phyloP scores from a whole-genome alignment of 2,797 vertebrate species.

The Coluber constrictor region DNA sequence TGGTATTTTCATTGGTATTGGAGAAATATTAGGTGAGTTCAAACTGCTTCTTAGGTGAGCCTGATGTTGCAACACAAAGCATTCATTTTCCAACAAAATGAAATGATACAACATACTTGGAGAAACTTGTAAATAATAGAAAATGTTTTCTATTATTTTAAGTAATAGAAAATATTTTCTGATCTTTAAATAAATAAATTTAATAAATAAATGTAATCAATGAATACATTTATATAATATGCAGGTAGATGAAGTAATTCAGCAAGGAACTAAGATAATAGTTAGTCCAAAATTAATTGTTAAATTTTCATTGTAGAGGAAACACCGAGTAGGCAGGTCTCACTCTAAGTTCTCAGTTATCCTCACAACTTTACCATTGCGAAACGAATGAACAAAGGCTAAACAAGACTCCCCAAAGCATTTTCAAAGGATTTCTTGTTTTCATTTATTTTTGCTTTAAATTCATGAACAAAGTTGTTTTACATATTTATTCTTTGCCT shows the following conservation, averaged over 20 bases:
- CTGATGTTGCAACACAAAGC: neutral
- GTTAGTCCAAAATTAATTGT: neutral
- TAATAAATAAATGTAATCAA: neutral
- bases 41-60: neutral
- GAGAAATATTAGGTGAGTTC: constrained; percentile 89
- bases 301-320: neutral
- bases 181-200: neutral
- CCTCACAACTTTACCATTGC: neutral
- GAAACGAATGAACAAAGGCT: neutral
- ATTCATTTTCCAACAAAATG: neutral
- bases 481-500: neutral
- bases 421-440: neutral
- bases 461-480: neutral
- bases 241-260: neutral
- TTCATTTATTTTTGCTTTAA: neutral
- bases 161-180: neutral
- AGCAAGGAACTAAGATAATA: constrained; percentile 10
- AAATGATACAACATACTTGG: neutral
- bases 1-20: constrained; percentile 92
- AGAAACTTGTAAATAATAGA: neutral
- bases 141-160: no score
- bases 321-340: neutral
- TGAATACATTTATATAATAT: neutral
- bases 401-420: neutral
- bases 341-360: neutral